Base-by-base conservation (phyloP, 92 coral and sea anemone genomes). In the Zoanthus solanderi region DNA sequence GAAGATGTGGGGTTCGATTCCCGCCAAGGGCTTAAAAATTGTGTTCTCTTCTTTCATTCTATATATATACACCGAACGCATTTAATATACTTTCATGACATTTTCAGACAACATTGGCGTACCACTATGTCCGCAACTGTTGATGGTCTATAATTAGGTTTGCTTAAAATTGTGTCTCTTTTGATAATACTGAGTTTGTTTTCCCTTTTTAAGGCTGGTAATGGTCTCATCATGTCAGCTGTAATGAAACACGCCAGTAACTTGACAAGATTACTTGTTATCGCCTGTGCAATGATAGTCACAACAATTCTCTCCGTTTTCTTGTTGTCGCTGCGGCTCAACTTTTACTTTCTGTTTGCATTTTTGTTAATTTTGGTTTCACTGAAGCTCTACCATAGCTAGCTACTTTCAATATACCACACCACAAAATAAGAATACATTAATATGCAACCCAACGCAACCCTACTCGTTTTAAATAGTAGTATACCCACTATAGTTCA, bases 201-300 rank as follows among this genome's bases (percentile, higher is more conserved):
- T 63, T 63, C 54, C 54, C 7, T 11, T 7, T 50, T 50, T 50
- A 50, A 95, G 98, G 98, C 98, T 0, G 72, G 88, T 78, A 94
- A 92, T 83, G 98, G 98, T 50, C 88, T 94, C 8, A 94, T 95
- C 7, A 89, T 88, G 84, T 94, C 97, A 46, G 98, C 88, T 1
- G 96, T 94, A 7, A 95, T 95, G 98, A 95, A 95, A 63, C 94
- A 95, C 84, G 96, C 98, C 71, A 95, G 96, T 57, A 95, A 91
- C 58, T 89, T 95, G 5, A 94, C 94, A 56, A 88, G 98, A 18
- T 88, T 94, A 23, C 88, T 94, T 5, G 90, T 95, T 83, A 92
- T 94, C 46, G 98, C 98, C 10, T 94, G 98, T 61, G 95, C 98
- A 30, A 95, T 95, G 97, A 56, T 94, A 18, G 97, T 95, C 14